Base-by-base conservation (phyloP, 1,140 invertebrate genomes). In the Drosophila parvula region DNA sequence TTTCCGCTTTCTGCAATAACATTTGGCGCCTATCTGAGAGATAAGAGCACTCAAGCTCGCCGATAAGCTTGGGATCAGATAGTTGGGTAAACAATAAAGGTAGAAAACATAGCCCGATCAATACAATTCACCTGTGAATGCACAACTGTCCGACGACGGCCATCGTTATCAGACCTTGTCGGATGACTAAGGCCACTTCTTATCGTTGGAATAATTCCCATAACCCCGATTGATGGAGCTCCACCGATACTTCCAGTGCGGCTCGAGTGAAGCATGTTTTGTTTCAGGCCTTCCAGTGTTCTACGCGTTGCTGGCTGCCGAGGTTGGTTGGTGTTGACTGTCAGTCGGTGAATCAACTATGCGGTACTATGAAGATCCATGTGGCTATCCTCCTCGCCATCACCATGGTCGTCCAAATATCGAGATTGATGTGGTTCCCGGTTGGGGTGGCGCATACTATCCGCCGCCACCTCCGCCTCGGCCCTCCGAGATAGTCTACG, bases 361-460 rank as follows among this genome's bases (percentile, higher is more conserved):
- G 83, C 84, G 84, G 45, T 83, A 82, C 61, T 90, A 90, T 90
- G 88, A 88, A 65, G 62, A 90, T 90, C 70, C 86, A 64, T 90
- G 67, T 77, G 68, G 80, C 74, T 78, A 58, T 90, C 74, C 77
- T 70, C 18, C 80, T 90, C 67, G 76, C 78, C 79, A 90, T 88
- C 68, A 79, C 82, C 68, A 81, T 90, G 67, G 67, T 90, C 88
- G 88, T 75, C 88, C 88, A 90, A 86, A 86, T 90, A 73, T 90
- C 82, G 88, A 90, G 27, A 81, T 90, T 90, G 88, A 90, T 90
- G 75, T 90, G 78, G 68, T 90, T 79, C 47, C 88, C 82, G 74
- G 71, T 68, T 88, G 83, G 64, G 68, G 88, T 90, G 88, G 73
- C 62, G 41, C 63, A 53, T 89, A 84, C 56, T 89, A 89, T 89